Evolutionary conservation across 2,797 vertebrate genomes (phyloP).

Genomic region (Salmo trutta): DNA sequence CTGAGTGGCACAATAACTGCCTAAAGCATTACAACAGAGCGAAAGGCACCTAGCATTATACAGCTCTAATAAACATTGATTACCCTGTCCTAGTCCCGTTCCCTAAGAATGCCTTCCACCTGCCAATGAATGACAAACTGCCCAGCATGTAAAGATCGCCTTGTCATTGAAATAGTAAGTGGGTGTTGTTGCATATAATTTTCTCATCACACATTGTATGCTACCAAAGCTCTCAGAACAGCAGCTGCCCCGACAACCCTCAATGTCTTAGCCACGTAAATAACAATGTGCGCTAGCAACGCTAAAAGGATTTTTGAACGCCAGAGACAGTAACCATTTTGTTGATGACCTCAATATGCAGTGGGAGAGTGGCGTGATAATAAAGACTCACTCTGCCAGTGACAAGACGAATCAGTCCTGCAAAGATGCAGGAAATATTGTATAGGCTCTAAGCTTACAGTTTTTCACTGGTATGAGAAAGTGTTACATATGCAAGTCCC

Average conservation of each 20-base stretch:
- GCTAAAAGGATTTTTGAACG: not conserved
- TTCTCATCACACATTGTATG: not conserved
- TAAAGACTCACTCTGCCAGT: not conserved
- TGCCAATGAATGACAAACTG: not conserved
- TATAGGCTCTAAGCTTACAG: not conserved
- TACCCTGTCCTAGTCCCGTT: not conserved
- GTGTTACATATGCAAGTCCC: not conserved
- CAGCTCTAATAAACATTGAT: constrained; percentile 1
- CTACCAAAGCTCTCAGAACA: not conserved
- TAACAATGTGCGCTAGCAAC: not conserved
- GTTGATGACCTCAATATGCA: not conserved
- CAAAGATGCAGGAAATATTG: not conserved
- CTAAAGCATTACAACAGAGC: not conserved
- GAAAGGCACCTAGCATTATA: constrained; percentile 14
- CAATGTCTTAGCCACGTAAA: constrained; percentile 1
- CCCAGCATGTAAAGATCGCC: not conserved
- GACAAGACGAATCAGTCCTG: not conserved
- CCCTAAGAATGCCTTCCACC: not conserved
- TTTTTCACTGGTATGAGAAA: not conserved
- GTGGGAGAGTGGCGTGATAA: not conserved
- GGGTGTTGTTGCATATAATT: not conserved
- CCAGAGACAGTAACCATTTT: not conserved
- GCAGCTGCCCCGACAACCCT: constrained; percentile 1
- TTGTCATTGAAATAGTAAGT: not conserved
- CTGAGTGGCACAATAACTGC: constrained; percentile 4